Evolutionary conservation across 2,888 invertebrate species (phyloP), one percentile per base, ranked within the genome.

Genomic region (Phyllotreta striolata): DNA sequence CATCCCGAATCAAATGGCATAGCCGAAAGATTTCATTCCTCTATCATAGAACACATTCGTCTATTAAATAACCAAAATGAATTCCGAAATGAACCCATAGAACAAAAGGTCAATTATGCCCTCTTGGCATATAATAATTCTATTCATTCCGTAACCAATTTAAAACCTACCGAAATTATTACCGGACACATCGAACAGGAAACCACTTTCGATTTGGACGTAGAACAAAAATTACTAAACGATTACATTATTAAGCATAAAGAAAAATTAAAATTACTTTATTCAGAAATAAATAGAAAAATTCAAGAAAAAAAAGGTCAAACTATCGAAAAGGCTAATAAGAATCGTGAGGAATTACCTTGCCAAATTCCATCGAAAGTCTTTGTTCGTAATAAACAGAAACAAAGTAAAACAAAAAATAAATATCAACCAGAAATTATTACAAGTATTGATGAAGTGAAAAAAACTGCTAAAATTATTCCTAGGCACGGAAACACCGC

Each of bases 61-160:
- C 24, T 24, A 24, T 24, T 24, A 24, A 35, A 0, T 10, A 9
- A 9, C 4, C 10, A n/a, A 41, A 4, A 41, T 3, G 10, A 41
- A n/a, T 9, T 41, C 10, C 2, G 5, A 41, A 41, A 41, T 3
- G 44, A 56, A 44, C 14, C 35, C 8, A 10, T 44, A 44, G 37
- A 56, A 44, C 3, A 8, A 6, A 8, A 44, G 10, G 44, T 56
- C 24, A 61, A 61, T 14, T 61, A 44, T 6, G 55, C 61, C 1
- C 9, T 55, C 4, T 38, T 61, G 6, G 43, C 54, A 5, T 61
- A 61, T 61, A 61, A 61, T 55, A 61, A 61, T 54, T 37, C 49
- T 34, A 55, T 62, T 4, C 62, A 54, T 10, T 54, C 54, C 7
- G 37, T 41, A 24, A 55, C 55, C 0, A 46, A 47, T 8, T 55